Conservation (phyloP, 2,888 invertebrate species). For the Meliscaeva auricollis region DNA sequence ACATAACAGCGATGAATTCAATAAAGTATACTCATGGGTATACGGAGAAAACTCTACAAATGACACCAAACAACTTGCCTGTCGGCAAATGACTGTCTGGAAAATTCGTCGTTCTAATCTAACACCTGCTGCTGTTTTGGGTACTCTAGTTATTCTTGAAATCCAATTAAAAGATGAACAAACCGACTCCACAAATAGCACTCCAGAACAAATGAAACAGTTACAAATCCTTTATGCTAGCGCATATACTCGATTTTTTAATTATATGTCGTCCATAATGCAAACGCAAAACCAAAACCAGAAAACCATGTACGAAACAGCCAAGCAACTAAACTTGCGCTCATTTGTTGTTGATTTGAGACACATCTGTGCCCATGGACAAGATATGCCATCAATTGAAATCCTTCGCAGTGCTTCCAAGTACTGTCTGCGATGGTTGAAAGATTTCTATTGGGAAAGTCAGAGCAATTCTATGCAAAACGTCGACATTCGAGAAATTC, state of each 20-base stretch:
- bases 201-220: slow-evolving; percentile 57
- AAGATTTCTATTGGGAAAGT: slow-evolving; percentile 81
- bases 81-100: slow-evolving; percentile 81
- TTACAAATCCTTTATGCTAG: slow-evolving; percentile 81
- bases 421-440: slow-evolving; percentile 82
- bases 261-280: slow-evolving; percentile 84
- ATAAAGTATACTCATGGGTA: slow-evolving; percentile 80
- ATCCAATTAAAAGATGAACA: slow-evolving; percentile 80
- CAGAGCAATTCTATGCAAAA: slow-evolving; percentile 79
- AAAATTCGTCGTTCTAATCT: slow-evolving; percentile 80
- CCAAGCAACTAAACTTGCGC: slow-evolving; percentile 81
- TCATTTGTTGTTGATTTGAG: slow-evolving; percentile 83
- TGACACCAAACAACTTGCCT: slow-evolving; percentile 77
- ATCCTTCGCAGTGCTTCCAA: slow-evolving; percentile 80
- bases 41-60: slow-evolving; percentile 77
- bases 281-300: slow-evolving; percentile 79
- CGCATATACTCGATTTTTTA: slow-evolving; percentile 83
- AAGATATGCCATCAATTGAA: slow-evolving; percentile 80
- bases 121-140: slow-evolving; percentile 82
- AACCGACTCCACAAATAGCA: neutral
- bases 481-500: slow-evolving; percentile 79
- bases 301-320: slow-evolving; percentile 83
- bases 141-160: slow-evolving; percentile 81
- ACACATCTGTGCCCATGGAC: slow-evolving; percentile 83
- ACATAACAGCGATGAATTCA: slow-evolving; percentile 80